Evolutionary conservation across 1,140 invertebrate genomes (phyloP).

Genomic region (Muscidifurax raptorellus): DNA sequence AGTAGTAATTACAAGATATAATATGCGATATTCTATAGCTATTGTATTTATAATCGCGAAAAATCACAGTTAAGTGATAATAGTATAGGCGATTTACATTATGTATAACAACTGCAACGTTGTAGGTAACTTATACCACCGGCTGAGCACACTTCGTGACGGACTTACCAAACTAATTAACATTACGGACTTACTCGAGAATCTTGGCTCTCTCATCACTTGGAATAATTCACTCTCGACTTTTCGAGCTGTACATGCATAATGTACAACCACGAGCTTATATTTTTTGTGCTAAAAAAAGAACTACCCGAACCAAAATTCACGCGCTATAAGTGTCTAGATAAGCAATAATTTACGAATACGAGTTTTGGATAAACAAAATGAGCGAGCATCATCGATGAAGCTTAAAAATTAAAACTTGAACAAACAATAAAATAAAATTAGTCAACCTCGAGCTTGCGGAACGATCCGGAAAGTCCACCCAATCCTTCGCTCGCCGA

Average conservation of each 20-base stretch:
- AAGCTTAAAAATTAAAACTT: not conserved
- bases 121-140: slow-evolving; percentile 70
- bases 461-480: slow-evolving; percentile 85
- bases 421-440: not conserved
- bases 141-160: slow-evolving; percentile 46
- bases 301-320: not conserved
- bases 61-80: slow-evolving; percentile 24
- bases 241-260: not conserved
- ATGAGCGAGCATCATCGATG: not conserved
- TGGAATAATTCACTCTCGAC: slow-evolving; percentile 9
- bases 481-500: slow-evolving; percentile 81
- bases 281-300: not conserved
- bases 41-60: slow-evolving; percentile 13
- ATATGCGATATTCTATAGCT: not conserved
- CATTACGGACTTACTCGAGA: slow-evolving; percentile 21
- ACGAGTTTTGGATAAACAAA: not conserved
- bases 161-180: slow-evolving; percentile 18
- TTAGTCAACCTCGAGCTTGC: slow-evolving; percentile 89
- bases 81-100: not conserved
- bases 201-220: slow-evolving; percentile 51
- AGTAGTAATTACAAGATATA: not conserved
- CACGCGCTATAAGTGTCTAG: not conserved
- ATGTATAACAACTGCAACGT: not conserved
- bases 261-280: not conserved
- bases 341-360: slow-evolving; percentile 1